phyloP scores from a whole-genome alignment of 2,797 vertebrate genomes.

The Crocidura indochinensis region DNA sequence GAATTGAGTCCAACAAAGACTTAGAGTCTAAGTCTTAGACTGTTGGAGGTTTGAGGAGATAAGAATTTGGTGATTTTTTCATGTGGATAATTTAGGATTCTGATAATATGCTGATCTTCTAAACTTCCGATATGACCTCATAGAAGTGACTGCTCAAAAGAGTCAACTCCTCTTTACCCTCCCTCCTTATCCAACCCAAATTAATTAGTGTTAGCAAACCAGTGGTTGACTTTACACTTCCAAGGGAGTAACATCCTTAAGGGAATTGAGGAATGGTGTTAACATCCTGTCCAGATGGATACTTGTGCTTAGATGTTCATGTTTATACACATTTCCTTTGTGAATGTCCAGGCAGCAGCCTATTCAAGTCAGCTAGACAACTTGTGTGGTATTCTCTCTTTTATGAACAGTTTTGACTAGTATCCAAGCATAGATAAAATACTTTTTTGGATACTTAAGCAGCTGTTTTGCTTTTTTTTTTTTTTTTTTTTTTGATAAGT shows the following conservation, averaged over 20 bases:
- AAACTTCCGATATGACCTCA: conserved; percentile 32
- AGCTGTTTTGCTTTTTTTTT: not conserved
- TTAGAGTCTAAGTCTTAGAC: too few relatives aligned
- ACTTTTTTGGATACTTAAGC: not conserved
- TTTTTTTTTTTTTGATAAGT: conserved; percentile 44
- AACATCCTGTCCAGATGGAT: conserved; percentile 80
- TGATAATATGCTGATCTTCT: conserved; percentile 50
- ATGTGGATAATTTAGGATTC: not conserved
- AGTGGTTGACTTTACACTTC: conserved; percentile 59
- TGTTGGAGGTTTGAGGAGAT: conserved; percentile 23
- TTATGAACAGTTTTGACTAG: not conserved
- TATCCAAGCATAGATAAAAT: conserved; percentile 53
- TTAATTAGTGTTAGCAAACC: conserved; percentile 25
- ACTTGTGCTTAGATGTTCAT: conserved; percentile 64
- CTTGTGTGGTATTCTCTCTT: conserved; percentile 76
- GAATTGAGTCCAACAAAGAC: conserved; percentile 13
- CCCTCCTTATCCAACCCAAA: not conserved
- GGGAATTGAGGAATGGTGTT: conserved; percentile 66
- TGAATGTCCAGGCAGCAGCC: conserved; percentile 49
- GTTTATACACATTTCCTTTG: conserved; percentile 73
- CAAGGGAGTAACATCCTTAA: conserved; percentile 43
- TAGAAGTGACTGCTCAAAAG: conserved; percentile 34
- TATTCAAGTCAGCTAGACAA: conserved; percentile 63
- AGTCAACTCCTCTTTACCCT: not conserved
- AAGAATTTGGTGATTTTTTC: conserved; percentile 38